These are phyloP conservation scores for Pteronotus mesoamericanus DNA, from an alignment of 2,797 vertebrate genomes.

Conservation along the genomic window DNA sequence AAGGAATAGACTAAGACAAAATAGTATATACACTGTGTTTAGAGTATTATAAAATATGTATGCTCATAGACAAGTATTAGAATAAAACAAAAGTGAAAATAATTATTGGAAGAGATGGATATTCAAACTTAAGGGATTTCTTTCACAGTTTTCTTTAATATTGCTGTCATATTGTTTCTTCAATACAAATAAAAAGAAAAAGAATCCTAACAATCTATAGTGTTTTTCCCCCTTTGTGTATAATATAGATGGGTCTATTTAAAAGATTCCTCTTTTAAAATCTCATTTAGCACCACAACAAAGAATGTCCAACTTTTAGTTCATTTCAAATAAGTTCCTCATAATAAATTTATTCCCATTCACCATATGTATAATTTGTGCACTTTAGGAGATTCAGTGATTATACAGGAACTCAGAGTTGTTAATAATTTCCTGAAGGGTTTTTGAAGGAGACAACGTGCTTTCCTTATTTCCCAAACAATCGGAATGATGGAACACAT, in stretches of 20 bases:
- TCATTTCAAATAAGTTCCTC: conserved; percentile 39
- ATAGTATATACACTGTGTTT: background rate
- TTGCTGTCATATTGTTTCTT: background rate
- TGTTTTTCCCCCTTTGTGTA: background rate
- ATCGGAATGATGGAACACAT: conserved; percentile 75
- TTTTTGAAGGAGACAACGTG: conserved; percentile 63
- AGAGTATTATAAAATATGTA: background rate
- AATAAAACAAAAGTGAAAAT: background rate
- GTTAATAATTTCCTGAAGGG: conserved; percentile 78
- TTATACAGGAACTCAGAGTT: conserved; percentile 72
- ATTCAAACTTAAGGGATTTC: background rate
- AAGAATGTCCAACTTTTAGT: conserved; percentile 40
- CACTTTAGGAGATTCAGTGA: conserved; percentile 74
- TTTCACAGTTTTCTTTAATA: background rate
- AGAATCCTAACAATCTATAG: conserved; percentile 24
- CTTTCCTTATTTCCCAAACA: conserved; percentile 72
- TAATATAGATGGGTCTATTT: conserved; percentile 44
- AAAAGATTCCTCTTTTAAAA: conserved; percentile 56
- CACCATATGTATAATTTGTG: conserved; percentile 68
- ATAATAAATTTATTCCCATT: conserved; percentile 45
- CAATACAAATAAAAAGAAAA: conserved; percentile 13
- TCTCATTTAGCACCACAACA: conserved; percentile 48
- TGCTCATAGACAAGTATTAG: background rate
- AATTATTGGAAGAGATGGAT: background rate
- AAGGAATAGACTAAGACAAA: background rate